These are phyloP conservation scores for Nansenia antarctica DNA, from an alignment of 2,113 vertebrate species.

Conservation along the genomic window DNA sequence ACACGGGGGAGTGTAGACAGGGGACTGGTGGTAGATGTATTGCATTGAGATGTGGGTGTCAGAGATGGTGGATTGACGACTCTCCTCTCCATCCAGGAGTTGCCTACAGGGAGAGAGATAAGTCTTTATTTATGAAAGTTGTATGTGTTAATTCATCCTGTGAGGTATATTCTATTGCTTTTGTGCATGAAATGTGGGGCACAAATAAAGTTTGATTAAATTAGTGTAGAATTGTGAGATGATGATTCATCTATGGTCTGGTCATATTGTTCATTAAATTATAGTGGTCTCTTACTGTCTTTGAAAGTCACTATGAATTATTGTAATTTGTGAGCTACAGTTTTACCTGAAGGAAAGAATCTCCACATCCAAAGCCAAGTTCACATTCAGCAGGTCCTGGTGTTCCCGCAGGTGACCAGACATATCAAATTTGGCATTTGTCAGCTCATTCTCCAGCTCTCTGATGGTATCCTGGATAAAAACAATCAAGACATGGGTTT, in stretches of 20 bases:
- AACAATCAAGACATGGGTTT: not conserved
- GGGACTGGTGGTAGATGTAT: slow-evolving; percentile 74
- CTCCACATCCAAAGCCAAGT: slow-evolving; percentile 77
- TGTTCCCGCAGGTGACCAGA: slow-evolving; percentile 72
- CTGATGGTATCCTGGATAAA: slow-evolving; percentile 66
- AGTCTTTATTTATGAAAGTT: no score
- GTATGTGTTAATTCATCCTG: no score
- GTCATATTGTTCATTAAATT: no score
- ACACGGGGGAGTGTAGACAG: slow-evolving; percentile 68
- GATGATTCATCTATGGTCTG: no score
- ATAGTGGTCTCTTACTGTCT: no score
- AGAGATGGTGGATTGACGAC: slow-evolving; percentile 58
- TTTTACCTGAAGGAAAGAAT: slow-evolving; percentile 75
- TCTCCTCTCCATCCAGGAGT: slow-evolving; percentile 75
- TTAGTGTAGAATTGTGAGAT: no score
- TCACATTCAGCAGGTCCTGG: slow-evolving; percentile 74
- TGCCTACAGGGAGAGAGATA: slow-evolving; percentile 55
- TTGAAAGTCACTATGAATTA: no score
- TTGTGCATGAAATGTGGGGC: no score
- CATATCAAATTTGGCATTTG: slow-evolving; percentile 73
- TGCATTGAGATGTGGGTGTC: slow-evolving; percentile 62
- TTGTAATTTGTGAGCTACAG: no score
- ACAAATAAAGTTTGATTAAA: no score
- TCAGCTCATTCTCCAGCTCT: slow-evolving; percentile 73
- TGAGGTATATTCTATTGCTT: no score